Conservation (phyloP, 2,888 invertebrate species). For the Pimpla rufipes region DNA sequence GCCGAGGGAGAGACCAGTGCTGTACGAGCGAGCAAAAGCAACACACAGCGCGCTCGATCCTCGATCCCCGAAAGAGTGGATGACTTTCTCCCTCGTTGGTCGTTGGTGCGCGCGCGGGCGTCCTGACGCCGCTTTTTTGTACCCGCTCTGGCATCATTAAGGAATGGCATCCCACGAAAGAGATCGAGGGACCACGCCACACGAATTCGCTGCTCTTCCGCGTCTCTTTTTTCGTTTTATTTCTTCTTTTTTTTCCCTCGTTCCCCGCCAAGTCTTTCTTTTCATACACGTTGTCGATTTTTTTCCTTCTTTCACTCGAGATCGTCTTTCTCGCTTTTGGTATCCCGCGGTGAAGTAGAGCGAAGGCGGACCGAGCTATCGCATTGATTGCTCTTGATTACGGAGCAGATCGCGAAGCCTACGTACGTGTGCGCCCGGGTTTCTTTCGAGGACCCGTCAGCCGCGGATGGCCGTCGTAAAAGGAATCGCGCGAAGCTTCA, state of each 20-base stretch:
- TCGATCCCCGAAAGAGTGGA: slow-evolving; percentile 31
- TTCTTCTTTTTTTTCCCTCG: background rate
- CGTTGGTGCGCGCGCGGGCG: slow-evolving; percentile 12
- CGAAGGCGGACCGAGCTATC: slow-evolving; percentile 37
- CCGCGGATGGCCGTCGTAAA: slow-evolving; percentile 32
- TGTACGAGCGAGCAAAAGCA: slow-evolving; percentile 4
- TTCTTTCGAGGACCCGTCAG: slow-evolving; percentile 14
- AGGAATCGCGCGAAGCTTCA: slow-evolving; percentile 21
- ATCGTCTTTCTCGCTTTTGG: slow-evolving; percentile 21
- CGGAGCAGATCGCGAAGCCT: slow-evolving; percentile 45
- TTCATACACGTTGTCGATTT: slow-evolving; percentile 26
- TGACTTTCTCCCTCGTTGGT: slow-evolving; percentile 63
- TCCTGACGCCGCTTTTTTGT: slow-evolving; percentile 51
- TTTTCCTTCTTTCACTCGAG: slow-evolving; percentile 16
- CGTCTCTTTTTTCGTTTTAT: slow-evolving; percentile 20
- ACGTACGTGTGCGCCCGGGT: slow-evolving; percentile 17
- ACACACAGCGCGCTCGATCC: slow-evolving; percentile 4
- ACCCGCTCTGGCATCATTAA: slow-evolving; percentile 60
- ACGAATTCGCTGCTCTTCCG: slow-evolving; percentile 49
- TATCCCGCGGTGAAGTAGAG: slow-evolving; percentile 25
- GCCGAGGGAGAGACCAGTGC: slow-evolving; percentile 20
- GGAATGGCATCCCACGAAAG: slow-evolving; percentile 55
- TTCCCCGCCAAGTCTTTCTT: background rate
- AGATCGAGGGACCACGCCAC: slow-evolving; percentile 46
- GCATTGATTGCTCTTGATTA: slow-evolving; percentile 65